Conservation (phyloP, 1,140 invertebrate genomes). For the Monomorium pharaonis region DNA sequence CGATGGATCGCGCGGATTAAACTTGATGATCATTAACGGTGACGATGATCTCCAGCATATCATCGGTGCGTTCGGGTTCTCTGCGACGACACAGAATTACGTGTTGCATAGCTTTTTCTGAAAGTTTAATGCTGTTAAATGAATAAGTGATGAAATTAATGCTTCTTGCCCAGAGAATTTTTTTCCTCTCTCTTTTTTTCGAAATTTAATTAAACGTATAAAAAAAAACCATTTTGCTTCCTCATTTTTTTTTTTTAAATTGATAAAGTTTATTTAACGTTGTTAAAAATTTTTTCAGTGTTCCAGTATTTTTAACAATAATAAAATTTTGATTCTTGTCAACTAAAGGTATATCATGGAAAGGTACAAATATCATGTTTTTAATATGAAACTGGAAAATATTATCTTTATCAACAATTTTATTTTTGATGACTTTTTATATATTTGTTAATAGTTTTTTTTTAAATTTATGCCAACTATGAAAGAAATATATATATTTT, state of each 20-base stretch:
- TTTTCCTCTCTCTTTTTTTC: background rate
- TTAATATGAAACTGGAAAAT: background rate
- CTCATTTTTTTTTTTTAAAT: background rate
- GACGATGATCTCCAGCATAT: conserved; percentile 90
- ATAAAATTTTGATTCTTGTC: background rate
- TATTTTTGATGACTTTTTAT: background rate
- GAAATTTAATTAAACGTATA: background rate
- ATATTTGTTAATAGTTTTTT: background rate
- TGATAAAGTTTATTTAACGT: background rate
- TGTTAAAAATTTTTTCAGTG: background rate
- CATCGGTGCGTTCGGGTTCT: conserved; percentile 94
- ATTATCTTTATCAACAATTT: background rate
- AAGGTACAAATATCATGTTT: background rate
- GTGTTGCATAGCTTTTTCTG: background rate
- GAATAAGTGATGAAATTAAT: background rate
- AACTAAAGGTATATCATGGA: background rate
- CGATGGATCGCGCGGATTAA: conserved; percentile 95
- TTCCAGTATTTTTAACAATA: background rate
- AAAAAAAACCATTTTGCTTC: background rate
- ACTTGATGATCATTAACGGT: conserved; percentile 93
- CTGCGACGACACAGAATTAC: conserved; percentile 81
- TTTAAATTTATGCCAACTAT: background rate
- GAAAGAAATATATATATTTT: conserved; percentile 31
- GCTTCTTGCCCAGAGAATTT: background rate
- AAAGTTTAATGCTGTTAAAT: background rate